A percentile compares a stretch with the other conserved stretches of the same genome.
Conservation (phyloP, 2,113 vertebrate genomes). For the Cervus canadensis region DNA sequence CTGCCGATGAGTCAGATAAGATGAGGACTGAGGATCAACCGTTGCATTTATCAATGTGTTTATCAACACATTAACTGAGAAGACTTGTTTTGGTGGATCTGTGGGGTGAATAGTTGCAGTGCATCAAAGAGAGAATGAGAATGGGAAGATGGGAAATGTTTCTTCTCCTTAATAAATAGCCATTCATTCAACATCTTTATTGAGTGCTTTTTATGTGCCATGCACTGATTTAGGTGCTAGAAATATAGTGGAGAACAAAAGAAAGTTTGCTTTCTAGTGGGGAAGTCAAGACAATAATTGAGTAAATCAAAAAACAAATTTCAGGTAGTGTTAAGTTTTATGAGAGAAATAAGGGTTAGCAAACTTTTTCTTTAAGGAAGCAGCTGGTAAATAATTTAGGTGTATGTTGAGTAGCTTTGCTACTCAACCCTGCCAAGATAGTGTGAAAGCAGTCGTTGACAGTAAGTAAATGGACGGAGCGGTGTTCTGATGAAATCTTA, state of each 20-base stretch:
- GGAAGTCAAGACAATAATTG: not conserved
- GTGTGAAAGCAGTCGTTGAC: not conserved
- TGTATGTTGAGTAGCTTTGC: not conserved
- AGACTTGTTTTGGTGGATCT: not conserved
- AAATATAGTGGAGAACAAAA: not conserved
- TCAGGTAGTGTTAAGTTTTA: conserved; percentile 2
- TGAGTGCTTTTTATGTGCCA: not conserved
- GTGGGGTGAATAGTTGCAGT: not conserved
- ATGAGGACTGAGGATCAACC: not conserved
- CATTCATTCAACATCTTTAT: not conserved
- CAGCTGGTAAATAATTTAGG: not conserved
- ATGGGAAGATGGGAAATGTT: not conserved
- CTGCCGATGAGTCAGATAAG: not conserved
- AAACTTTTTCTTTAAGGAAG: not conserved
- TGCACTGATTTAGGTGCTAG: not conserved
- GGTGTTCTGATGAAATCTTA: not conserved
- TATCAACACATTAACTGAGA: not conserved
- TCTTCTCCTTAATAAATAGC: not conserved
- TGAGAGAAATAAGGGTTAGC: not conserved
- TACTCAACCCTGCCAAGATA: not conserved
- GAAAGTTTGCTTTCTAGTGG: not conserved
- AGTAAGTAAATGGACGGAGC: not conserved
- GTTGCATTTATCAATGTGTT: not conserved
- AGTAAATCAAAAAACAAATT: not conserved
- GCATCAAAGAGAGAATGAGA: not conserved